Evolutionary conservation across 2,113 vertebrate genomes (phyloP), one percentile per base, ranked within the genome.

Genomic region (Orthochromis indermauri): DNA sequence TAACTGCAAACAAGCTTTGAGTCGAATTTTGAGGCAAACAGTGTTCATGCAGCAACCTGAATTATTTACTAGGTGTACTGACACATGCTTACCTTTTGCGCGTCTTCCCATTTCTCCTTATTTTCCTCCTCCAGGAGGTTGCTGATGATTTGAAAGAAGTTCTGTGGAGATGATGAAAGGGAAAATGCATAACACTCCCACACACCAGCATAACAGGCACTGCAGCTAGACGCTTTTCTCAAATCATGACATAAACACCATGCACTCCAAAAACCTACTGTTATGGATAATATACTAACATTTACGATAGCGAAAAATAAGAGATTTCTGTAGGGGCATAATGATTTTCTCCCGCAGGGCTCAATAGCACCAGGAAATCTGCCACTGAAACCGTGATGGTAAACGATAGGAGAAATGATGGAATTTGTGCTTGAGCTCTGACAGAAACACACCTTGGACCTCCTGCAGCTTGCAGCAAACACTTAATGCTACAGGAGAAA

Each of bases 131-230:
- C 98, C 89, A 99, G 95, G 85, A 99, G 98, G 93, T 99, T 99
- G 95, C 99, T 99, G 97, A 99, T 98, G 95, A 99, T 99, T 96
- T 99, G 99, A 96, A 99, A 99, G 96, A 99, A 99, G 96, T 99
- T 99, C 99, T 99, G 97, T 82, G 95, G 96, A 95, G 53, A 91
- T 47, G 85, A 91, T 91, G 55, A 91, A 91, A 94, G 66, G 42
- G 78, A 82, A 73, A 92, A 82, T 66, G 84, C 76, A 40, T 88
- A 82, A 92, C 68, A 89, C 89, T 82, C 89, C 86, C 91, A 90
- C 91, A 91, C 85, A 80, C 24, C 73, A 35, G 89, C 47, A 88
- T 89, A 86, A 90, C 80, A 91, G 42, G 78, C 87, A 85, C 78
- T 91, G 92, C 86, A 87, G 89, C 83, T 80, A 73, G 86, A 89